phyloP scores from a whole-genome alignment of 1,140 invertebrate species.

The Linepithema humile region DNA sequence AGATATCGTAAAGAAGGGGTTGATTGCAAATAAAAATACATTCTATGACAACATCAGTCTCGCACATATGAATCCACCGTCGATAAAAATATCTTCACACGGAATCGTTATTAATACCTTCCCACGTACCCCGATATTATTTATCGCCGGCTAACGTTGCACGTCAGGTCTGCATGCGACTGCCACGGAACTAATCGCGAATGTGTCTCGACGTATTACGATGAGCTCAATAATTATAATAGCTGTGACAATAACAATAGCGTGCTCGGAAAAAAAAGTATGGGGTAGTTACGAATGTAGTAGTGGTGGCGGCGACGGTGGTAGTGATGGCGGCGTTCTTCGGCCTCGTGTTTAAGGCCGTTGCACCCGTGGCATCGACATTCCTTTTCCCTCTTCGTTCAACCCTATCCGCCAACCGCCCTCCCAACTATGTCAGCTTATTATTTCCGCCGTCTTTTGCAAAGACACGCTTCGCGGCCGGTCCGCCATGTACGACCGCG shows the following conservation, averaged over 20 bases:
- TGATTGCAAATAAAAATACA: not conserved
- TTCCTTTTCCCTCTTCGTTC: not conserved
- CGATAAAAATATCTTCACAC: slow-evolving; percentile 24
- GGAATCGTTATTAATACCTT: slow-evolving; percentile 35
- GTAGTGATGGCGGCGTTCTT: slow-evolving; percentile 1
- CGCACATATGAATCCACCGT: not conserved
- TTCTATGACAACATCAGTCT: not conserved
- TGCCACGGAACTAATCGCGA: slow-evolving; percentile 73
- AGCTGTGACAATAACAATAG: slow-evolving; percentile 80
- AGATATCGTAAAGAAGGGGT: not conserved
- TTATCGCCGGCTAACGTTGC: slow-evolving; percentile 54
- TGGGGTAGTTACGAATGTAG: slow-evolving; percentile 44
- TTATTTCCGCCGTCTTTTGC: slow-evolving; percentile 60
- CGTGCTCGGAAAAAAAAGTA: slow-evolving; percentile 61
- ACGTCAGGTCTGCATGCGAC: slow-evolving; percentile 60
- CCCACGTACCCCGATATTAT: slow-evolving; percentile 13
- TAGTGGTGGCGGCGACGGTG: slow-evolving; percentile 15
- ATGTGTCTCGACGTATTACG: slow-evolving; percentile 71
- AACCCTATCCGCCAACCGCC: not conserved
- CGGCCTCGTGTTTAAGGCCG: slow-evolving; percentile 71
- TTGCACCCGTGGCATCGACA: slow-evolving; percentile 68
- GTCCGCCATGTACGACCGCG: not conserved
- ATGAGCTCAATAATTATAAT: slow-evolving; percentile 81
- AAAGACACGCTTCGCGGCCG: slow-evolving; percentile 29
- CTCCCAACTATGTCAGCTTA: slow-evolving; percentile 32